Percentiles rank a stretch among this genome's conserved stretches.
Conservation (phyloP, 2,797 vertebrate species). For the Coccyzus lansbergi region DNA sequence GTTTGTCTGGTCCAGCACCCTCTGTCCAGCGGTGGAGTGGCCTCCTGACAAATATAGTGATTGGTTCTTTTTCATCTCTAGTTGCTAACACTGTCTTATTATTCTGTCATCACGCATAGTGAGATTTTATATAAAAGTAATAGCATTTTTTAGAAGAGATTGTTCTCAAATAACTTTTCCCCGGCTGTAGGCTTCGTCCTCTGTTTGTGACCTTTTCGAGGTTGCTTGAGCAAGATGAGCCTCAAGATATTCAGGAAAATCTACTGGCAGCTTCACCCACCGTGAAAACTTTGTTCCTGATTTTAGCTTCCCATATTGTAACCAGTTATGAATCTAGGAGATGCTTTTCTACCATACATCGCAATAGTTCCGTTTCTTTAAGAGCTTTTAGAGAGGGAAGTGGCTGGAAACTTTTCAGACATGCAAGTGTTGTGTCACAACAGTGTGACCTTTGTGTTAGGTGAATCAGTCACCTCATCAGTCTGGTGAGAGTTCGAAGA, state of each 20-base stretch:
- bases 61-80: background rate
- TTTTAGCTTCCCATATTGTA: background rate
- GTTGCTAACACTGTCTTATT: background rate
- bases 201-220: background rate
- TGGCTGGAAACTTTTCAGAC: background rate
- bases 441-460: background rate
- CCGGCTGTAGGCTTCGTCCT: background rate
- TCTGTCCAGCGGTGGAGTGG: background rate
- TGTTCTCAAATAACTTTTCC: background rate
- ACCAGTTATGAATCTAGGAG: background rate
- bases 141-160: background rate
- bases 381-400: background rate
- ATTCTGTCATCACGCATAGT: background rate
- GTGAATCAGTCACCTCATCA: background rate
- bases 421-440: background rate
- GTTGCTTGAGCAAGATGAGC: background rate
- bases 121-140: background rate
- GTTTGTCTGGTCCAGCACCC: background rate
- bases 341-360: background rate
- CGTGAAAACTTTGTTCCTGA: background rate
- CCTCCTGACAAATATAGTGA: background rate
- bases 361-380: accelerated
- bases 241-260: background rate
- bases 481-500: background rate
- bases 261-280: background rate